Base-by-base conservation (phyloP, 2,888 invertebrate genomes). In the Apotomis turbidana region DNA sequence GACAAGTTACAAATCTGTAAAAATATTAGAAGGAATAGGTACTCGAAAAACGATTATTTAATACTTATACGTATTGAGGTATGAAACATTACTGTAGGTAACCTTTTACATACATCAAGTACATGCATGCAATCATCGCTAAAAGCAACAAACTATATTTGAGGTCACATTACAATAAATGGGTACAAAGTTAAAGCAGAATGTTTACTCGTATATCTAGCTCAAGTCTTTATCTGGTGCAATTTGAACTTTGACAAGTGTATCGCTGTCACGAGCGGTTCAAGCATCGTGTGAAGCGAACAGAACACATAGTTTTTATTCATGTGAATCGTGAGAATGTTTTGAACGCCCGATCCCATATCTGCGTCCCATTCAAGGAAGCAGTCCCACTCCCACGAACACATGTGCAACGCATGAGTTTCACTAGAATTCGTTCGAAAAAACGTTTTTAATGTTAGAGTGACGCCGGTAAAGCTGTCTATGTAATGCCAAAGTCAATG, bases 301-400 rank as follows among this genome's bases (percentile, higher is more conserved):
- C 54, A 51, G 27, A 27, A 27, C 41, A 41, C 41, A 41, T 57
- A 15, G 81, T 85, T 85, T 85, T 81, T 82, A 84, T 87, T 81
- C 81, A 78, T 83, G 80, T 81, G 85, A 85, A 87, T 84, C 88
- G 88, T 90, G 91, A 87, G 90, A 91, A 90, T 86, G 83, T 79
- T 83, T 84, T 83, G 82, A 83, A 79, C 79, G 76, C 76, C 76
- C 81, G 84, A 82, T 88, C 87, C 82, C 87, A 87, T 74, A 74
- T 79, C 75, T 78, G 81, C 80, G 81, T 80, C 81, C 85, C 91
- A 93, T 92, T 92, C 90, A 92, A 83, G 83, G 86, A 86, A 85
- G 71, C 67, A 75, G 77, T 76, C 75, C 70, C 78, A 83, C 83
- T 89, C 90, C 87, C 91, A 90, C 90, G 89, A 87, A 58, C 60